These are phyloP conservation scores for Anastrepha ludens DNA, from an alignment of 1,140 invertebrate genomes.

Conservation along the genomic window DNA sequence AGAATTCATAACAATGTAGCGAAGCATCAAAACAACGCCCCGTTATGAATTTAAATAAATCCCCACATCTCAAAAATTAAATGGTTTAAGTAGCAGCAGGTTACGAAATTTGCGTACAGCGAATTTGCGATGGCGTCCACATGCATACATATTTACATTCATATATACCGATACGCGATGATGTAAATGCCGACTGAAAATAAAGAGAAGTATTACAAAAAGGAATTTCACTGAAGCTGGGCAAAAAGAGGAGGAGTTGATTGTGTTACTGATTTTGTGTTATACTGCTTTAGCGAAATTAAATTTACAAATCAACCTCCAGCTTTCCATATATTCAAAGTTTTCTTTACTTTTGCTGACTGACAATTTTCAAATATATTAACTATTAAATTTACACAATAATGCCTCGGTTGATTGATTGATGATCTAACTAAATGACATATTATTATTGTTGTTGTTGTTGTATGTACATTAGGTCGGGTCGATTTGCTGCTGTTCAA, in stretches of 20 bases:
- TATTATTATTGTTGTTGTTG: neutral
- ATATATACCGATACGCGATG: neutral
- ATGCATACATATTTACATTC: too few relatives aligned
- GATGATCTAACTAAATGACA: neutral
- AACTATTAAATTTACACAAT: neutral
- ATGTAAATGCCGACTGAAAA: neutral
- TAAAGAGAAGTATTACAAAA: neutral
- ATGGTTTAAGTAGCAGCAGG: neutral
- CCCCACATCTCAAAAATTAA: neutral
- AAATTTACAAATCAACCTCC: neutral
- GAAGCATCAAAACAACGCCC: slow-evolving; percentile 15
- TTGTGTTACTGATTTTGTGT: too few relatives aligned
- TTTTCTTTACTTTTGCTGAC: neutral
- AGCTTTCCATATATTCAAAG: neutral
- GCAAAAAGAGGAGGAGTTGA: too few relatives aligned
- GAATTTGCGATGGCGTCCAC: too few relatives aligned
- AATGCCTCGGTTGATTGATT: neutral
- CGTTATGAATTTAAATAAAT: slow-evolving; percentile 43
- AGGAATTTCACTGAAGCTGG: neutral
- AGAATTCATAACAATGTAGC: neutral
- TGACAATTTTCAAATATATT: slow-evolving; percentile 23
- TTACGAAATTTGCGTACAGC: too few relatives aligned
- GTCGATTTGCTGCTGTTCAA: too few relatives aligned
- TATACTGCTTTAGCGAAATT: neutral
- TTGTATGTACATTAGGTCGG: neutral